These are phyloP conservation scores for Seira musarum DNA, from an alignment of 2,888 invertebrate species.

Conservation along the genomic window DNA sequence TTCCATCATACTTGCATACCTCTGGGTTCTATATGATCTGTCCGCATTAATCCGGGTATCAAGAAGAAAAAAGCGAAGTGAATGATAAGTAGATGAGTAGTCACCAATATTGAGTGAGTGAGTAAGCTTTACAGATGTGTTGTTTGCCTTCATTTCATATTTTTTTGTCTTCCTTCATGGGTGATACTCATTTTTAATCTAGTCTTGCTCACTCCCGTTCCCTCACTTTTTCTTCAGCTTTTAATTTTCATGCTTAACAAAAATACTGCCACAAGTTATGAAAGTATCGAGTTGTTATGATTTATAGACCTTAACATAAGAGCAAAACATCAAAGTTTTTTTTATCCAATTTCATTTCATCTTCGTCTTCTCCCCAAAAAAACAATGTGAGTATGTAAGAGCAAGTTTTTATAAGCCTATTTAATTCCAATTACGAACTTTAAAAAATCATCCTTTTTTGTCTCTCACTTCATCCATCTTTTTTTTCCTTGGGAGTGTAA, in stretches of 20 bases:
- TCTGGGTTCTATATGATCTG: background rate
- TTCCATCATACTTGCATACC: background rate
- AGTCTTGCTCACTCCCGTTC: background rate
- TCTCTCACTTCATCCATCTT: constrained; percentile 9
- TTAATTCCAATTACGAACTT: constrained; percentile 36
- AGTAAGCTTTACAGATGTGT: constrained; percentile 9
- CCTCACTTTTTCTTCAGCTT: background rate
- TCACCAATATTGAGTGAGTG: constrained; percentile 3
- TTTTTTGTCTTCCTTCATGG: constrained; percentile 34
- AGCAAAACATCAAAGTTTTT: background rate
- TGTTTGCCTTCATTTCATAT: constrained; percentile 27
- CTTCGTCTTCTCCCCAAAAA: background rate
- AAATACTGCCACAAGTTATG: no score
- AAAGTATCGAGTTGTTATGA: background rate
- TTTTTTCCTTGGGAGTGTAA: background rate
- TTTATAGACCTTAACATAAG: background rate
- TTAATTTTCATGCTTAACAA: no score
- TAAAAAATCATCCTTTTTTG: background rate
- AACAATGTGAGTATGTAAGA: constrained; percentile 26
- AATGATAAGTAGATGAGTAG: constrained; percentile 2
- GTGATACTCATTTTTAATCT: constrained; percentile 43
- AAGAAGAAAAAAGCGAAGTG: background rate
- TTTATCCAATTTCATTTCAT: background rate
- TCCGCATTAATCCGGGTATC: constrained; percentile 1
- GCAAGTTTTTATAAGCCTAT: constrained; percentile 39